Base-by-base conservation (phyloP, 2,113 vertebrate species). In the Piprites chloris region DNA sequence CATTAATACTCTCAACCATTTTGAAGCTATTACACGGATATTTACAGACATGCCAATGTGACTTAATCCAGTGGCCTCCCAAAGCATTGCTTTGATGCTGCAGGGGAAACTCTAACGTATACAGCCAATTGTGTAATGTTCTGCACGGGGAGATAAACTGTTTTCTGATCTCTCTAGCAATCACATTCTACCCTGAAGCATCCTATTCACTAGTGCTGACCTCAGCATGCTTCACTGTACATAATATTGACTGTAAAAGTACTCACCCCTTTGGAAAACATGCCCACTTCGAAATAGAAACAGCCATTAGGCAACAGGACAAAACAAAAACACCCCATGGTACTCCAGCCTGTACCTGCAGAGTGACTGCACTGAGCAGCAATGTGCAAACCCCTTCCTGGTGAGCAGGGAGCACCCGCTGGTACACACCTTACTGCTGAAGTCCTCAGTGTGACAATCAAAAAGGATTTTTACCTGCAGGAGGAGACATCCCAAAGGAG, bases 201-300 rank as follows among this genome's bases (percentile, higher is more conserved):
- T 0, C 23, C 56, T 9, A 35, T 35, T 74, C 27, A 8, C 37
- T 66, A 37, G 53, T 89, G 92, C 89, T 93, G 90, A 92, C 61
- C 81, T 95, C 87, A 96, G 91, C 93, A 78, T 19, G 76, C 69
- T 39, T 33, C 75, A 63, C 84, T 67, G 81, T 50, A 74, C 76
- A 35, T 5, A 39, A 39, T 8, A 80, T 8, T n/a, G 84, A 53
- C 63, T 55, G 65, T 14, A 42, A 32, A 85, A 84, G 53, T 58
- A 66, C 69, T 42, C 89, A 39, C 55, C 33, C 47, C 81, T 65
- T 27, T 23, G 44, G 65, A 62, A 77, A 69, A 87, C 2, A 27
- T 3, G 50, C 37, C 67, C 41, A 27, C 33, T 67, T 84, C 5
- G 3, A 82, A 15, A 27, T 35, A 50, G 78, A 56, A 95, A 65